phyloP scores from a whole-genome alignment of 1,140 invertebrate species.

The Holotrichia oblita region DNA sequence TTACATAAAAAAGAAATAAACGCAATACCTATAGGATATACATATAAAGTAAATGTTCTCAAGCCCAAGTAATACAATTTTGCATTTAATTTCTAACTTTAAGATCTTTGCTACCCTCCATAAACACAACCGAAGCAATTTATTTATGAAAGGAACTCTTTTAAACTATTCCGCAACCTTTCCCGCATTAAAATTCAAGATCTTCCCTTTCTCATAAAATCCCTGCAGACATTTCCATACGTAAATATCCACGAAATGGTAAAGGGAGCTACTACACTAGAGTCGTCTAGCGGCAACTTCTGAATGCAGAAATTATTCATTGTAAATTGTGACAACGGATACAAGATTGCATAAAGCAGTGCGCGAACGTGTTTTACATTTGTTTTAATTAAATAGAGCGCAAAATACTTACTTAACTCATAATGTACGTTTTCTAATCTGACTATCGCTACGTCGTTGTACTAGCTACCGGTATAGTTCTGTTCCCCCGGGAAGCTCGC shows the following conservation, averaged over 20 bases:
- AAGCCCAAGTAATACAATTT: background rate
- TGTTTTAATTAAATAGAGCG: constrained; percentile 17
- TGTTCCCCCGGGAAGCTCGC: background rate
- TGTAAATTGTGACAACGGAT: constrained; percentile 16
- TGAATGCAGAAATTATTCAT: constrained; percentile 13
- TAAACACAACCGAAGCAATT: background rate
- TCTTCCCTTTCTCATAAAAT: constrained; percentile 17
- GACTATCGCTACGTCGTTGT: background rate
- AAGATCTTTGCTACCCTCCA: background rate
- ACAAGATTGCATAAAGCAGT: constrained; percentile 20
- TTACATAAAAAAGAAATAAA: no score
- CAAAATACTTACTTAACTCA: constrained; percentile 17
- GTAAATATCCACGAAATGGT: background rate
- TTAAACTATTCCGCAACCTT: constrained; percentile 14
- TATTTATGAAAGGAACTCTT: constrained; percentile 18
- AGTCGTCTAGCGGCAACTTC: background rate
- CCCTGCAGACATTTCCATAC: constrained; percentile 19
- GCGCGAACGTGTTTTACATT: constrained; percentile 19
- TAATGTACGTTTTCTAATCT: constrained; percentile 21
- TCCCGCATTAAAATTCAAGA: constrained; percentile 20
- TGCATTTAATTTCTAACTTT: background rate
- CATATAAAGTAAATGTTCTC: no score
- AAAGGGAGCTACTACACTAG: background rate
- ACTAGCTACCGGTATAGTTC: no score
- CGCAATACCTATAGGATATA: no score